These are phyloP conservation scores for Corythornis vintsioides DNA, from an alignment of 2,113 vertebrate species.

Conservation along the genomic window DNA sequence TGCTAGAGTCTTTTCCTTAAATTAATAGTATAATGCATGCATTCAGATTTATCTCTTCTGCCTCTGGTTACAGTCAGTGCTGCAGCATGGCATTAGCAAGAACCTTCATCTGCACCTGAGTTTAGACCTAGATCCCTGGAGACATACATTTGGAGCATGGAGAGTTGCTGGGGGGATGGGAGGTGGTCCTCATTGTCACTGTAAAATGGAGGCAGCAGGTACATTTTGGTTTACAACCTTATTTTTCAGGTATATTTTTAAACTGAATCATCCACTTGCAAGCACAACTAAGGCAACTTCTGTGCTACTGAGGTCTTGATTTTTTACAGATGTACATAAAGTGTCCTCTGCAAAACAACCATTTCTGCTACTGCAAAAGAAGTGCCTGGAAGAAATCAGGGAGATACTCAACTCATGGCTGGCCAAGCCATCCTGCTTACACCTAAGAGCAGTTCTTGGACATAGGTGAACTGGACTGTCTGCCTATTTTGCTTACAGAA, in stretches of 20 bases:
- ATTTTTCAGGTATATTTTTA: not conserved
- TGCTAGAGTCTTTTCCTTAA: not conserved
- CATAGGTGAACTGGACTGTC: slow-evolving; percentile 7
- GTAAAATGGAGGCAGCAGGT: not conserved
- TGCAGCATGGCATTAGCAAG: not conserved
- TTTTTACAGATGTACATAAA: not conserved
- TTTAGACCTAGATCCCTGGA: not conserved
- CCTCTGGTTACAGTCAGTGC: not conserved
- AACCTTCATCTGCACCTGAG: not conserved
- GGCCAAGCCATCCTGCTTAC: not conserved
- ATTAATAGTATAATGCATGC: not conserved
- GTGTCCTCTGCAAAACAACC: not conserved
- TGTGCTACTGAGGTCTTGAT: not conserved
- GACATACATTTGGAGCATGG: not conserved
- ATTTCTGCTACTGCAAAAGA: not conserved
- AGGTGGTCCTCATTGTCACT: not conserved
- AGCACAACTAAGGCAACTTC: not conserved
- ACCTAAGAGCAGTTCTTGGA: not conserved
- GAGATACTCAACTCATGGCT: not conserved
- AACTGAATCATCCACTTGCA: not conserved
- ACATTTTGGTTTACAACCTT: not conserved
- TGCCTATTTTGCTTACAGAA: slow-evolving; percentile 72
- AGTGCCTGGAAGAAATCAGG: not conserved
- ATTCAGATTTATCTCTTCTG: not conserved
- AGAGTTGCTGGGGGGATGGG: not conserved